Conservation (phyloP, 1,140 invertebrate species). For the Cydia amplana region DNA sequence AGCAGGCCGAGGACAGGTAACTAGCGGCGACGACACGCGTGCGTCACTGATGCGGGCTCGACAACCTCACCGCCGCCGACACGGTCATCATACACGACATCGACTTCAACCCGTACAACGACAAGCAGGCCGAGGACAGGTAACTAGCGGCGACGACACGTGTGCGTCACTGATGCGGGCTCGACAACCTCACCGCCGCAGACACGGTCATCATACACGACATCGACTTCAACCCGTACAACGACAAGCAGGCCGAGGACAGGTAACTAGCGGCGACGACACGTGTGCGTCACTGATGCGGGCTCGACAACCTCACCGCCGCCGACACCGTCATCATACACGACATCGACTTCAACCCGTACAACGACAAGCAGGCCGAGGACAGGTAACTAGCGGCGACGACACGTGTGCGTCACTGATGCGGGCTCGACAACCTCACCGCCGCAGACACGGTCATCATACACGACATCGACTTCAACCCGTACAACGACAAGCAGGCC, state of each 20-base stretch:
- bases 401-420: too few species aligned
- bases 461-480: too few species aligned
- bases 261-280: conserved; percentile 61
- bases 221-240: conserved; percentile 98
- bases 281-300: conserved; percentile 80
- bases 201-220: conserved; percentile 98
- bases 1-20: conserved; percentile 94
- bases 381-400: too few species aligned
- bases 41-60: conserved; percentile 85
- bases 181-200: conserved; percentile 94
- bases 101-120: conserved; percentile 98
- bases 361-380: conserved; percentile 98
- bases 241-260: conserved; percentile 98
- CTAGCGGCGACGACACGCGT: conserved; percentile 4
- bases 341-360: conserved; percentile 98
- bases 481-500: too few species aligned
- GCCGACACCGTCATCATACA: conserved; percentile 97
- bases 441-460: too few species aligned
- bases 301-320: conserved; percentile 93
- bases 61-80: conserved; percentile 95
- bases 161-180: conserved; percentile 83
- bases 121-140: conserved; percentile 97
- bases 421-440: too few species aligned
- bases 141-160: conserved; percentile 39
- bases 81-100: conserved; percentile 97